Evolutionary conservation across 2,888 invertebrate species (phyloP).

Genomic region (Drosophila diplacantha): DNA sequence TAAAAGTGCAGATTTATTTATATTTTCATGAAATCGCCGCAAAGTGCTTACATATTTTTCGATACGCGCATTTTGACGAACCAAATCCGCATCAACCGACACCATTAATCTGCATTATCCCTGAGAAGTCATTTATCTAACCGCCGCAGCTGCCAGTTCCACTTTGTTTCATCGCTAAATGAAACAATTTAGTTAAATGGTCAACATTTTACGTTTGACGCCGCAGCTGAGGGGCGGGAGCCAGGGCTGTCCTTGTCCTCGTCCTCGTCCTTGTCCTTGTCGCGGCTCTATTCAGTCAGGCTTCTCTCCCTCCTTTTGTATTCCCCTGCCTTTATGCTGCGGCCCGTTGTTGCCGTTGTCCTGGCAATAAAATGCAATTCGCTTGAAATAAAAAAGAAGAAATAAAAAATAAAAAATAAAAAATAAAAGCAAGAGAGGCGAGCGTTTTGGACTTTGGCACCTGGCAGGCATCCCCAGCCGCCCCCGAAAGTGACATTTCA

Average conservation of each 20-base stretch:
- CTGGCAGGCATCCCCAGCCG: constrained; percentile 19
- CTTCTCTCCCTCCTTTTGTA: neutral
- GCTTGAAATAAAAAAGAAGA: constrained; percentile 3
- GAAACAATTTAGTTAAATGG: constrained; percentile 43
- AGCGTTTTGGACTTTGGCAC: constrained; percentile 18
- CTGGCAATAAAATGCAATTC: constrained; percentile 41
- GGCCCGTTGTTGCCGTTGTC: constrained; percentile 21
- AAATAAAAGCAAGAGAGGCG: neutral
- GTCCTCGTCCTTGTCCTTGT: constrained; percentile 1
- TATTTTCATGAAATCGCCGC: neutral
- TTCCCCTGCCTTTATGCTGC: constrained; percentile 1
- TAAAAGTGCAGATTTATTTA: too few relatives aligned
- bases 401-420: neutral
- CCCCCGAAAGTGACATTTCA: constrained; percentile 45
- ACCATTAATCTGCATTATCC: constrained; percentile 37
- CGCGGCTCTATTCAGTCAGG: constrained; percentile 18
- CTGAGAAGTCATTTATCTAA: constrained; percentile 18
- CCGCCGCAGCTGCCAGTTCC: constrained; percentile 15
- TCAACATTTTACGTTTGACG: constrained; percentile 25
- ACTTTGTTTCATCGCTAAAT: constrained; percentile 34
- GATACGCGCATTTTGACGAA: constrained; percentile 5
- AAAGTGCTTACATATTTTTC: neutral
- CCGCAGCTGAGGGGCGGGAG: neutral
- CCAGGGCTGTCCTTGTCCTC: neutral
- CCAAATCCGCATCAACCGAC: constrained; percentile 8